Evolutionary conservation across 2,113 vertebrate genomes (phyloP).

Genomic region (Bufo bufo): DNA sequence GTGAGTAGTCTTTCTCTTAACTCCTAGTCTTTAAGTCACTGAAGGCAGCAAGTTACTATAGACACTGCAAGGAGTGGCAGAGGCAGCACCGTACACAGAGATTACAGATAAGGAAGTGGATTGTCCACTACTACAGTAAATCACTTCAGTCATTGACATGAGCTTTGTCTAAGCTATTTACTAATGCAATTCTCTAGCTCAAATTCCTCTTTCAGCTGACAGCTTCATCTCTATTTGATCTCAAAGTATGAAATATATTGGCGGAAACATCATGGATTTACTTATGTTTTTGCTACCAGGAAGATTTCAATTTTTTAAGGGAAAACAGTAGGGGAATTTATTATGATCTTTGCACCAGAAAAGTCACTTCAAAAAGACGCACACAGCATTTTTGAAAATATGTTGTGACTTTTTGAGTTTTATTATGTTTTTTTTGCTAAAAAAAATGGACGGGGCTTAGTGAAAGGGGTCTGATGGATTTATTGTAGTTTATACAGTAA

Average conservation of each 20-base stretch:
- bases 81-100: slow-evolving; percentile 10
- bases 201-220: neutral
- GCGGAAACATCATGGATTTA: neutral
- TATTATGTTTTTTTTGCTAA: too few species aligned
- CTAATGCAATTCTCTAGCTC: neutral
- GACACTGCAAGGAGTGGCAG: slow-evolving; percentile 44
- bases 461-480: too few species aligned
- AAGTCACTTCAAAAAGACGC: too few species aligned
- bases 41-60: slow-evolving; percentile 33
- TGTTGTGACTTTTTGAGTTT: too few species aligned
- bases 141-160: slow-evolving; percentile 19
- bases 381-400: too few species aligned
- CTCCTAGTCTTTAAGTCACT: slow-evolving; percentile 27
- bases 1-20: neutral
- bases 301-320: neutral
- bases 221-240: neutral
- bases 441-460: too few species aligned
- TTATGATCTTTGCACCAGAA: too few species aligned
- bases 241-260: neutral
- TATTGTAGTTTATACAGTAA: too few species aligned
- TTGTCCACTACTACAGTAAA: neutral
- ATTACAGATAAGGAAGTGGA: slow-evolving; percentile 2
- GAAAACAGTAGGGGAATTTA: neutral
- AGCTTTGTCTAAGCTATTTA: neutral
- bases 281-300: neutral